Evolutionary conservation across 2,113 vertebrate species (phyloP), one percentile per base, ranked within the genome.

Genomic region (Lophius piscatorius): DNA sequence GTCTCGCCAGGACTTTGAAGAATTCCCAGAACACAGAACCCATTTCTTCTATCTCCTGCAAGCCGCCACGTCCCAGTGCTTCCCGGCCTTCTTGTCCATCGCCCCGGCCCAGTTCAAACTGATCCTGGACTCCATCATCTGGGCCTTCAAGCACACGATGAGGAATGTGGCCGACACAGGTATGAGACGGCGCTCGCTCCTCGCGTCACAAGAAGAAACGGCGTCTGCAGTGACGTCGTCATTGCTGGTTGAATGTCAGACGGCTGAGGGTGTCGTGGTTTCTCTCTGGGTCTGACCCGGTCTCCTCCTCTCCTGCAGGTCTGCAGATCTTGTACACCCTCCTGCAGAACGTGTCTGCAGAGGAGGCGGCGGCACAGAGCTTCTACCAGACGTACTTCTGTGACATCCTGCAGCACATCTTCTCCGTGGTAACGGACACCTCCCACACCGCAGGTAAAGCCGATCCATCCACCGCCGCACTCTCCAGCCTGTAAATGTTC

Each of bases 61-160:
- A 85, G 95, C 96, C 42, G 96, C 96, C 83, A 98, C 96, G 86
- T 97, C 95, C 47, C 94, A 98, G 72, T 98, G 96, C 80, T 98
- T 98, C 88, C 94, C 96, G 49, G 96, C 96, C 9, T 98, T 96
- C 87, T 87, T 98, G 78, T 94, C 95, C 74, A 98, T 98, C 88
- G 94, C 95, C 47, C 94, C 96, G 13, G 94, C 94, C 54, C 96
- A 98, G 78, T 98, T 98, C 86, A 98, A 98, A 65, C 91, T 98
- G 63, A 95, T 98, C 76, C 90, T 98, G 76, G 96, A 98, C 90
- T 98, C 96, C 71, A 97, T 98, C 85, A 98, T 98, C 91, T 98
- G 96, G 96, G 95, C 96, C 81, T 98, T 98, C 78, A 98, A 98
- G 65, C 96, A 98, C 81, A 98, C 96, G 5, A 98, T 98, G 96